phyloP scores from a whole-genome alignment of 1,140 invertebrate genomes.

The Hylaeus volcanicus region DNA sequence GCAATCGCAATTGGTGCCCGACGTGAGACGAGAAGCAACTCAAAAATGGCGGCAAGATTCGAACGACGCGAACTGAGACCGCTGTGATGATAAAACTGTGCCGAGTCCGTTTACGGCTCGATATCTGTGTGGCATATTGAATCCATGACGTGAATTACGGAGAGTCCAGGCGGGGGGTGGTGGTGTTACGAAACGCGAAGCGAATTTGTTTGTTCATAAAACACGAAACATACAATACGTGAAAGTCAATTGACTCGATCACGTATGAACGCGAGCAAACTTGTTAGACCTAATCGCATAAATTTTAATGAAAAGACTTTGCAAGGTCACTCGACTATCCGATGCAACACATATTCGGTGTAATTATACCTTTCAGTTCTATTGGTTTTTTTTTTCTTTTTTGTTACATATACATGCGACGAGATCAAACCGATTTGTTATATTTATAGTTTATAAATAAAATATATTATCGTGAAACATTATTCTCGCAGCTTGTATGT shows the following conservation, averaged over 20 bases:
- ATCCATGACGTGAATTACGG: slow-evolving; percentile 35
- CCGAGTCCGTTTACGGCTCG: background rate
- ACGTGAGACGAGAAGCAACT: slow-evolving; percentile 90
- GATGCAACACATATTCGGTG: slow-evolving; percentile 30
- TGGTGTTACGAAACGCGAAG: slow-evolving; percentile 6
- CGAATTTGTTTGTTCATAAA: slow-evolving; percentile 16
- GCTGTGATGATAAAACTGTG: background rate
- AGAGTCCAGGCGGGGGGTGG: no score
- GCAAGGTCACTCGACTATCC: slow-evolving; percentile 2
- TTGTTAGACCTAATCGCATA: slow-evolving; percentile 41
- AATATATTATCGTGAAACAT: slow-evolving; percentile 51
- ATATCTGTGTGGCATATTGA: slow-evolving; percentile 29
- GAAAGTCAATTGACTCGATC: slow-evolving; percentile 34
- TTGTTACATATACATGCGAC: slow-evolving; percentile 51
- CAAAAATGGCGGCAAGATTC: slow-evolving; percentile 91
- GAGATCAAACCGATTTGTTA: slow-evolving; percentile 57
- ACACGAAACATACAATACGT: background rate
- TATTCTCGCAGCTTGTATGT: slow-evolving; percentile 63
- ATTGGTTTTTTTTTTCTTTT: slow-evolving; percentile 59
- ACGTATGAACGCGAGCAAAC: background rate
- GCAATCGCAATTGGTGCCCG: slow-evolving; percentile 94
- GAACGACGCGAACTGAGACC: slow-evolving; percentile 70
- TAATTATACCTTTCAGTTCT: slow-evolving; percentile 50
- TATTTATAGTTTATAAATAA: slow-evolving; percentile 66
- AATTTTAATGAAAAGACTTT: slow-evolving; percentile 14